Evolutionary conservation across 2,888 invertebrate species (phyloP).

Genomic region (Lepidonotus clava): DNA sequence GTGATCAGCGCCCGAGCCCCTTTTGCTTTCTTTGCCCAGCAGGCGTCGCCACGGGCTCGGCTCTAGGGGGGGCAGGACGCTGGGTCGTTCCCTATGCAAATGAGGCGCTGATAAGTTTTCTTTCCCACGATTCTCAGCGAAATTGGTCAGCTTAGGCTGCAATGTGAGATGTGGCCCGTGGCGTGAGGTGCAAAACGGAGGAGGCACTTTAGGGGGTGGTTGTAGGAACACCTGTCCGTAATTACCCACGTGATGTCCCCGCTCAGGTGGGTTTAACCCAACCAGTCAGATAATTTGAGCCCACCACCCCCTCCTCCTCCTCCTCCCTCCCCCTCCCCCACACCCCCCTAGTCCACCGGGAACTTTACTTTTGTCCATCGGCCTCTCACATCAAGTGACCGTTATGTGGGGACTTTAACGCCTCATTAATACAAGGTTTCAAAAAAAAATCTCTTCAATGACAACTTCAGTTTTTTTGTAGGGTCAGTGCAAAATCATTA

Average conservation of each 20-base stretch:
- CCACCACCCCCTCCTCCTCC: neutral
- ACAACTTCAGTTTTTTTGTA: too few relatives aligned
- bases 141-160: conserved; percentile 42
- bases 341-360: neutral
- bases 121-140: conserved; percentile 30
- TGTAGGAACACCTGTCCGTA: conserved; percentile 43
- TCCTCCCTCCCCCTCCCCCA: neutral
- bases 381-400: neutral
- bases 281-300: conserved; percentile 12
- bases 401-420: neutral
- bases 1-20: too few relatives aligned
- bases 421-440: neutral
- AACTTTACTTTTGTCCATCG: neutral
- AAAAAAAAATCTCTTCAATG: too few relatives aligned
- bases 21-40: too few relatives aligned
- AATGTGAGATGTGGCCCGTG: conserved; percentile 20
- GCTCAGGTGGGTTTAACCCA: conserved; percentile 37
- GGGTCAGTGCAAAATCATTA: too few relatives aligned
- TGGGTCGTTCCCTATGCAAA: conserved; percentile 26
- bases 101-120: conserved; percentile 39
- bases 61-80: neutral
- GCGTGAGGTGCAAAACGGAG: conserved; percentile 39
- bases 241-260: conserved; percentile 35
- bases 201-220: conserved; percentile 33
- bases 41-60: neutral